These are phyloP conservation scores for Dasyprocta punctata DNA, from an alignment of 2,113 vertebrate genomes.

Conservation along the genomic window DNA sequence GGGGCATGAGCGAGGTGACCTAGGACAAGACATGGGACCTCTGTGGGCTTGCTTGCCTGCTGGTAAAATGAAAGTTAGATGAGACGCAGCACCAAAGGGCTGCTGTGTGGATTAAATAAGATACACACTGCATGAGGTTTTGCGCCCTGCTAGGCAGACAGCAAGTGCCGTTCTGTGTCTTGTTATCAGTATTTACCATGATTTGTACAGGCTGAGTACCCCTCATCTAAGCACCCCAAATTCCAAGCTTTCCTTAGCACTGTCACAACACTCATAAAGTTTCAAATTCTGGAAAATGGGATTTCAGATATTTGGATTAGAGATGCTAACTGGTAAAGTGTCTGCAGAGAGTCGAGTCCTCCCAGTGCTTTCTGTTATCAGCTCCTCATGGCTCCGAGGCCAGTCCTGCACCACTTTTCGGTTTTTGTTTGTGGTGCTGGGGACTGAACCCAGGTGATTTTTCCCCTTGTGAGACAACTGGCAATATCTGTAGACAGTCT, in stretches of 20 bases:
- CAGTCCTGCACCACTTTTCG: background rate
- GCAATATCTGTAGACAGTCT: background rate
- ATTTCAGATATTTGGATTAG: background rate
- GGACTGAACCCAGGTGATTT: background rate
- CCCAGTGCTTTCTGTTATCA: background rate
- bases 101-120: background rate
- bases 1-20: rapidly evolving
- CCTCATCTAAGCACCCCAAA: background rate
- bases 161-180: background rate
- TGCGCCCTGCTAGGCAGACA: background rate
- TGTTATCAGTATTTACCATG: background rate
- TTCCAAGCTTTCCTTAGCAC: too few relatives aligned
- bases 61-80: background rate
- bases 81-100: rapidly evolving
- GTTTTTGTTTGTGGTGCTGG: background rate
- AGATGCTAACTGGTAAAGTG: too few relatives aligned
- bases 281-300: background rate
- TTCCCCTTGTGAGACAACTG: background rate
- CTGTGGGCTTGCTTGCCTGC: background rate
- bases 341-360: rapidly evolving
- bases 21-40: background rate
- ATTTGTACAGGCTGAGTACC: too few relatives aligned
- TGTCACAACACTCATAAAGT: background rate
- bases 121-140: background rate
- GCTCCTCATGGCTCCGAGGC: background rate